Evolutionary conservation across 2,797 vertebrate genomes (phyloP).

Genomic region (Amblyraja radiata): DNA sequence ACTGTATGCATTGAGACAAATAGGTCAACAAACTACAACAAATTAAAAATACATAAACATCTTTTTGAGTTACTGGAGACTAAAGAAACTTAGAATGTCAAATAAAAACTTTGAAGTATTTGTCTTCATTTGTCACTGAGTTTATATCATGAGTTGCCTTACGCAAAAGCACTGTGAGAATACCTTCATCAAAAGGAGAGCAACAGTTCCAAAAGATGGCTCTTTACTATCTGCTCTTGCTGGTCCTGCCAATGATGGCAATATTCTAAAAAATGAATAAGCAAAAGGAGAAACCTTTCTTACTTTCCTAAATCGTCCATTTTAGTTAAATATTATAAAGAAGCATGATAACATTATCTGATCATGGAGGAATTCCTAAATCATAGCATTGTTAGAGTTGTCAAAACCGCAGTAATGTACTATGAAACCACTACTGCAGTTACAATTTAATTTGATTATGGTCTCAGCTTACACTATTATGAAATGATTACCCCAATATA

Average conservation of each 20-base stretch:
- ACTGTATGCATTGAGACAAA: neutral
- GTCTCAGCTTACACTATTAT: too few species aligned
- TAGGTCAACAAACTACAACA: neutral
- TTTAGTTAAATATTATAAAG: neutral
- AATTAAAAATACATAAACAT: neutral
- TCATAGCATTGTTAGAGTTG: neutral
- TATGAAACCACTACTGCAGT: neutral
- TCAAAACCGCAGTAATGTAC: neutral
- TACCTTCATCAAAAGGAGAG: too few species aligned
- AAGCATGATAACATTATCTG: neutral
- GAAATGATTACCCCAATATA: too few species aligned
- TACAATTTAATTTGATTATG: neutral
- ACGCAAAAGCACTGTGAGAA: too few species aligned
- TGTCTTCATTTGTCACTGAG: neutral
- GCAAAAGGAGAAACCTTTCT: too few species aligned
- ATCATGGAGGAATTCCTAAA: neutral
- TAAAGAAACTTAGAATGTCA: neutral
- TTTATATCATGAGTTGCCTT: too few species aligned
- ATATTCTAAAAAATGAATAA: too few species aligned
- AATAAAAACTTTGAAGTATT: neutral
- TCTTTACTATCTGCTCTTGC: too few species aligned
- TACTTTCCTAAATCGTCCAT: neutral
- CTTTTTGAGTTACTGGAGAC: neutral
- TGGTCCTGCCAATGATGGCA: too few species aligned
- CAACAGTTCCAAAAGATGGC: too few species aligned